Base-by-base conservation (phyloP, 2,113 vertebrate species). In the Oryzias javanicus region DNA sequence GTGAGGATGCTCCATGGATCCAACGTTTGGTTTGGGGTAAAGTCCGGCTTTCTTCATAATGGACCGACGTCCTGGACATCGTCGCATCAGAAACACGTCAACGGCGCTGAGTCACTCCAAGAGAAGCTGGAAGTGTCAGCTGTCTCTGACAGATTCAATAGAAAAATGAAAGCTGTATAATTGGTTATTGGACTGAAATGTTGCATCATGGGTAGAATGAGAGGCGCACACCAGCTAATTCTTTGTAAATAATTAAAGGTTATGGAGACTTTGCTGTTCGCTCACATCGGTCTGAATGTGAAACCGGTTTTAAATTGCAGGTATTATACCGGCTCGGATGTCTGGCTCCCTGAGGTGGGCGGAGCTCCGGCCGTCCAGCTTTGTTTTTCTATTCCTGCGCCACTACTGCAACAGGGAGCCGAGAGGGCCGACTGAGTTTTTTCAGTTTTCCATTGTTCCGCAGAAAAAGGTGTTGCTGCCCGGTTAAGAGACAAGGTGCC, bases 371-470 rank as follows among this genome's bases (percentile, higher is more conserved):
- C 29, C 24, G 18, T 47, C 55, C 42, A 7, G 22, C 42, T 35
- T 51, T 17, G 55, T 58, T 69, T 76, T 64, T 8, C 10, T 35
- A 68, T 66, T 76, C 51, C 74, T 64, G 42, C 5, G 25, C 25
- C 25, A 6, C 25, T 6, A 5, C 25, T 27, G 1, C 24, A 58
- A 40, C 57, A 42, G 51, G 45, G 64, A 59, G 49, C 61, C 4
- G n/a, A n/a, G n/a, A 20, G 63, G 17, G 60, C 72, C 74, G 66
- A 44, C 35, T 35, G 12, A 45, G 51, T 63, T 64, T 20, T 67
- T 49, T 87, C 78, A 29, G 18, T 69, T 75, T 79, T 79, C 74
- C 69, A 81, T 87, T 86, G 81, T 88, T 79, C 65, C 44, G 49
- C 14, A 35, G 10, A 35, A 35, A 35, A 54, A 77, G 82, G 80